These are phyloP conservation scores for Xestia c-nigrum DNA, from an alignment of 2,888 invertebrate species.

Conservation along the genomic window DNA sequence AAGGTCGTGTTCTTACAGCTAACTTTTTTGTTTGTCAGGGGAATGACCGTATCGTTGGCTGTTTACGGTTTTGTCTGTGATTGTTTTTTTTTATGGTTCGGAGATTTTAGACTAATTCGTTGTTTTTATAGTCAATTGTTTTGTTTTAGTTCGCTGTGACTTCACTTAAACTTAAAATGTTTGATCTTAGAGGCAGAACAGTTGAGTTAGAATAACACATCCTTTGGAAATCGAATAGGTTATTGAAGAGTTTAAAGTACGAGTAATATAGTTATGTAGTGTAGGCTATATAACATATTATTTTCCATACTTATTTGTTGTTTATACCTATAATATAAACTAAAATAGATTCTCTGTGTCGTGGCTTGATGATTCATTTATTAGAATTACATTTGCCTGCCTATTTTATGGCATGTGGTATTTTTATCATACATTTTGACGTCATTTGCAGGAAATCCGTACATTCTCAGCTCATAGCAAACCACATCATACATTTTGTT, in stretches of 20 bases:
- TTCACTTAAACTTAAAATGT: not conserved
- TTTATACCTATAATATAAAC: not conserved
- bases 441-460: conserved; percentile 8
- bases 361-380: conserved; percentile 5
- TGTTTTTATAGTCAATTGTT: conserved; percentile 19
- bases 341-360: not conserved
- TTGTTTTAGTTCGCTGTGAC: not conserved
- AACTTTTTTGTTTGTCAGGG: conserved; percentile 46
- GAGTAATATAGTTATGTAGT: not conserved
- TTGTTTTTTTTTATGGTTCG: conserved; percentile 34
- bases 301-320: not conserved
- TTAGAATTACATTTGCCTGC: not conserved
- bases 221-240: not conserved
- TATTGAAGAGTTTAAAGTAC: not conserved
- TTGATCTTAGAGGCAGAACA: not conserved
- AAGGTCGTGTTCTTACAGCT: conserved; percentile 29
- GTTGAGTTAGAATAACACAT: not conserved
- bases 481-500: not conserved
- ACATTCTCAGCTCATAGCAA: not conserved
- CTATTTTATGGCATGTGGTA: conserved; percentile 1
- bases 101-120: conserved; percentile 38
- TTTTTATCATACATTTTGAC: conserved; percentile 12
- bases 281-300: not conserved
- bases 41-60: conserved; percentile 44
- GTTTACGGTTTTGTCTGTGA: conserved; percentile 32